Conservation (phyloP, 2,797 vertebrate species). For the Myotis daubentonii region DNA sequence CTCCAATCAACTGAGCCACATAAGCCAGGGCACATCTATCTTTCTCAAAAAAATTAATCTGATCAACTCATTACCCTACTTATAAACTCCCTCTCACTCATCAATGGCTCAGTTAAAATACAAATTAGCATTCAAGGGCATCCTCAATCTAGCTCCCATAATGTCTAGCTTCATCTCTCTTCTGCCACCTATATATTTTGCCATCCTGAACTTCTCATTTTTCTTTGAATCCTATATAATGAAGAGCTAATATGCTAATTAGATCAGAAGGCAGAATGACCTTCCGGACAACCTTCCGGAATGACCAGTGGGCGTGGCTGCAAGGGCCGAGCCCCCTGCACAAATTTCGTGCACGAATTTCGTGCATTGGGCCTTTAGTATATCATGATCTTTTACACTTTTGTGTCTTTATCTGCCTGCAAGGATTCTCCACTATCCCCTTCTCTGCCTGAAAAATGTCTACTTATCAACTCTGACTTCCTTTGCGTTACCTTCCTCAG, state of each 20-base stretch:
- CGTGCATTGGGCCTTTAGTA: neutral
- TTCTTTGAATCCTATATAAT: neutral
- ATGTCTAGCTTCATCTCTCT: neutral
- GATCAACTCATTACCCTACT: constrained; percentile 12
- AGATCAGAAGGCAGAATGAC: too few relatives aligned
- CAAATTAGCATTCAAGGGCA: neutral
- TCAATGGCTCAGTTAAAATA: neutral
- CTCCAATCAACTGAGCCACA: neutral
- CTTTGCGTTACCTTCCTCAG: constrained; percentile 9
- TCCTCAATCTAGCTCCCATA: neutral
- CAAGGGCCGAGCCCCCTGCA: too few relatives aligned
- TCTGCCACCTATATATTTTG: neutral
- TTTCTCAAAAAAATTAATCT: neutral
- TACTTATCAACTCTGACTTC: neutral
- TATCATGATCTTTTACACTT: neutral
- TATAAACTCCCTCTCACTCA: neutral
- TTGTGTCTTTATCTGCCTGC: neutral
- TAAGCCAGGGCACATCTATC: neutral
- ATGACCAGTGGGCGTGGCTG: too few relatives aligned
- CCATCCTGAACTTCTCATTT: neutral
- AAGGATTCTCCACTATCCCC: neutral
- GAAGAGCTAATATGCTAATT: too few relatives aligned
- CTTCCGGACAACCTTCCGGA: too few relatives aligned
- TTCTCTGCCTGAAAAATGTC: constrained; percentile 17
- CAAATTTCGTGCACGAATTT: too few relatives aligned